Conservation (phyloP, 2,113 vertebrate species). For the Sinocyclocheilus grahami region DNA sequence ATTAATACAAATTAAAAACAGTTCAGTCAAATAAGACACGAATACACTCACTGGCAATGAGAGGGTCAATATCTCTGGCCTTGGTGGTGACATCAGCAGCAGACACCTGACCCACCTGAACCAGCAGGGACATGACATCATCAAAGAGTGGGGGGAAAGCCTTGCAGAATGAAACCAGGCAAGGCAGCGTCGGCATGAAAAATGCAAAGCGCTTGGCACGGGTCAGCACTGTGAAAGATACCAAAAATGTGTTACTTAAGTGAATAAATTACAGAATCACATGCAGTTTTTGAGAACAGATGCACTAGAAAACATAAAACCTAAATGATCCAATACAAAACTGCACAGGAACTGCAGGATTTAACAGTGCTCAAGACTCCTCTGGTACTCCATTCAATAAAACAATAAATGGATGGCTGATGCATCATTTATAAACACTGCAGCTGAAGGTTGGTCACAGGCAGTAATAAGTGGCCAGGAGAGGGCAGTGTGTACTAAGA, state of each 20-base stretch:
- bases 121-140: constrained; percentile 91
- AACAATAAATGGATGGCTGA: constrained; percentile 13
- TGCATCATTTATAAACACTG: constrained; percentile 25
- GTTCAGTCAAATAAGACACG: neutral
- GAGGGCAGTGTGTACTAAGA: constrained; percentile 26
- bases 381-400: neutral
- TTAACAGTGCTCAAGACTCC: neutral
- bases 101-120: constrained; percentile 95
- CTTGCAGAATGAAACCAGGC: constrained; percentile 94
- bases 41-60: constrained; percentile 88
- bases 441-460: neutral
- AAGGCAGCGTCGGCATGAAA: constrained; percentile 96
- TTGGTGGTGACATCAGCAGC: constrained; percentile 94
- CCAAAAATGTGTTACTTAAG: neutral
- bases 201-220: constrained; percentile 90
- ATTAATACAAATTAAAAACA: neutral
- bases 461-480: constrained; percentile 6
- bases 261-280: neutral
- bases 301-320: neutral
- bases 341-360: neutral
- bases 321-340: too few relatives aligned
- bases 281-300: neutral
- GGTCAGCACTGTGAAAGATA: constrained; percentile 83
- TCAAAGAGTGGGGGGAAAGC: constrained; percentile 96
- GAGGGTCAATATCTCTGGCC: constrained; percentile 89